A percentile compares a stretch with the other conserved stretches of the same genome.
These are phyloP conservation scores for Hylaea fasciaria DNA, from an alignment of 2,888 invertebrate species.

Conservation along the genomic window DNA sequence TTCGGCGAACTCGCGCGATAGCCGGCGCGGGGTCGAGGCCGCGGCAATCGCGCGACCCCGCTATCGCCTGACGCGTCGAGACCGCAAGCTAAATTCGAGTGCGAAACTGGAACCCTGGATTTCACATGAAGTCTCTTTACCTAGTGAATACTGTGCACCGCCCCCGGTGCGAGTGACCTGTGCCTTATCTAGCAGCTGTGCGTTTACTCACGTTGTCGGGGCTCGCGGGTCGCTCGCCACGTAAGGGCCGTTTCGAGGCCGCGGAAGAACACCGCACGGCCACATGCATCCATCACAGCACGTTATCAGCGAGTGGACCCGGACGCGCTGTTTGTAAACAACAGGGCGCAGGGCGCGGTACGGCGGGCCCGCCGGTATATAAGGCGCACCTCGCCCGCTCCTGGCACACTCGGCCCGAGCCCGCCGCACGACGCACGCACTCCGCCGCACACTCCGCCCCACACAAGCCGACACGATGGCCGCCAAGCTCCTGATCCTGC, in stretches of 20 bases:
- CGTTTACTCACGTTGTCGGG: no score
- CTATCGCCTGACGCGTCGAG: no score
- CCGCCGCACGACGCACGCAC: constrained; percentile 52
- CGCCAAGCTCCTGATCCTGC: constrained; percentile 61
- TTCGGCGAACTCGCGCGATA: no score
- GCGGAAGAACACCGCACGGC: neutral
- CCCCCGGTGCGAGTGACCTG: no score
- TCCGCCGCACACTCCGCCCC: constrained; percentile 26
- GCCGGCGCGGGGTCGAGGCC: no score
- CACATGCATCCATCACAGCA: neutral
- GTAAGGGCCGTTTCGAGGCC: neutral
- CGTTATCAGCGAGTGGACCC: constrained; percentile 23
- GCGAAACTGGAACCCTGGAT: no score
- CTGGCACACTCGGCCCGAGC: constrained; percentile 51
- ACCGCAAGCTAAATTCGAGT: no score
- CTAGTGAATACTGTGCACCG: no score
- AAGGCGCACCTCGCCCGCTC: constrained; percentile 41
- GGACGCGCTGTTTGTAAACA: constrained; percentile 38
- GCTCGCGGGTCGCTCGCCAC: no score
- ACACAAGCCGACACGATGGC: constrained; percentile 54
- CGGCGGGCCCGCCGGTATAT: constrained; percentile 44
- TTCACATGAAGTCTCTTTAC: no score
- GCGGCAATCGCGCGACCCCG: no score
- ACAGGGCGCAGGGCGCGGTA: constrained; percentile 32
- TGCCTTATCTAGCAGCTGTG: no score